Base-by-base conservation (phyloP, 2,888 invertebrate genomes). In the Eremobia ochroleuca region DNA sequence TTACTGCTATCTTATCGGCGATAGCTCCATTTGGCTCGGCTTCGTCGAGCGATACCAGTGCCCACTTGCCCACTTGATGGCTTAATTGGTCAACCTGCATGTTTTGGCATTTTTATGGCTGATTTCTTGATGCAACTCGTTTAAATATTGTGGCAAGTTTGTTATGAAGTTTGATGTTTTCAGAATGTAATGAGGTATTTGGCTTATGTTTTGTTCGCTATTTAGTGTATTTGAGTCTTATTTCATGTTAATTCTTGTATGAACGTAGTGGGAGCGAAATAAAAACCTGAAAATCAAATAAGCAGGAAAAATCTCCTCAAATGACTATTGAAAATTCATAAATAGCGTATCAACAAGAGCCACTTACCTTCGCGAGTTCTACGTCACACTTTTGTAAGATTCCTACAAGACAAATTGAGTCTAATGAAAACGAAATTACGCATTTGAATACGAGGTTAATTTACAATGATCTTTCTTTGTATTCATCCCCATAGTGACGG, bases 401-500 rank as follows among this genome's bases (percentile, higher is more conserved):
- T 82, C 74, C 73, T 84, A 85, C 55, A 76, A 67, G 58, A 78
- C 34, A 87, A 86, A 86, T 73, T 79, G 69, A 78, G 81, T 76
- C 77, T 73, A 85, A 83, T 84, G 72, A 75, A 84, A 83, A 79
- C 71, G 70, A 82, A 85, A 85, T 86, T 87, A 83, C 85, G 68
- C 59, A 43, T 87, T 85, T 92, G 87, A 93, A 93, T 93, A 91
- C 87, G 78, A 76, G 73, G 72, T 88, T 92, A 92, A 94, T 94
- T 93, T 86, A 86, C 86, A 90, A 90, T 93, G 87, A 91, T 87
- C 67, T 81, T 76, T 81, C 77, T 87, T 66, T 70, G 83, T 81
- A 88, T 89, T 92, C 86, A 90, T 91, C 88, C 85, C 93, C 91
- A 93, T 93, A 88, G 94, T 87, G 91, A 94, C 93, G 82, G 81